Evolutionary conservation across 2,113 vertebrate genomes (phyloP).

Genomic region (Neopipo cinnamomea): DNA sequence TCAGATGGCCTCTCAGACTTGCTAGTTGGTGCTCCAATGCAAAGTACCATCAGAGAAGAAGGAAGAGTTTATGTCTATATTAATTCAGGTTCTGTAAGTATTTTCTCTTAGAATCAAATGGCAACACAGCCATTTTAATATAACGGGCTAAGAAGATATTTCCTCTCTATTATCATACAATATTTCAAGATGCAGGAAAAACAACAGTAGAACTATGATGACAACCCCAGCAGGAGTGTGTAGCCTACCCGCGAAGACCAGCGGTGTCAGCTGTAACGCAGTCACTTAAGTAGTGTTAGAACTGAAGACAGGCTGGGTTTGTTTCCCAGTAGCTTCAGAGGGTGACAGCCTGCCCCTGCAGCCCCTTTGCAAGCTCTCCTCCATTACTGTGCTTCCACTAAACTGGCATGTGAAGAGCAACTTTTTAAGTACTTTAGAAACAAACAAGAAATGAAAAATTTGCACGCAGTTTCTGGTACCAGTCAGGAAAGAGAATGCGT

Average conservation of each 20-base stretch:
- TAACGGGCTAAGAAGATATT: background rate
- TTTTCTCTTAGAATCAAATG: background rate
- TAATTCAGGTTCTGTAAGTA: constrained; percentile 87
- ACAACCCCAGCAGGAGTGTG: background rate
- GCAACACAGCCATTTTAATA: background rate
- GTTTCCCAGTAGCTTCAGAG: background rate
- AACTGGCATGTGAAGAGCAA: background rate
- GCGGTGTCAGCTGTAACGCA: accelerated
- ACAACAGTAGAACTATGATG: background rate
- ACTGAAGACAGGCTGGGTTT: background rate
- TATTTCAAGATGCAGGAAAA: background rate
- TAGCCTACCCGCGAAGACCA: background rate
- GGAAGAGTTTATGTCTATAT: constrained; percentile 92
- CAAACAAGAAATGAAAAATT: background rate
- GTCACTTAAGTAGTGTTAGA: background rate
- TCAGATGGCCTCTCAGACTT: constrained; percentile 91
- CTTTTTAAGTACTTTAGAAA: background rate
- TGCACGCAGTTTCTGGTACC: background rate
- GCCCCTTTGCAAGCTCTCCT: background rate
- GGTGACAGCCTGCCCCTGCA: background rate
- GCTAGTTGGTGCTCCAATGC: constrained; percentile 92
- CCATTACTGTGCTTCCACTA: background rate
- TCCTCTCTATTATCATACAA: background rate
- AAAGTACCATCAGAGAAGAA: constrained; percentile 86
- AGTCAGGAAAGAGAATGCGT: background rate